Percentiles rank a stretch among this genome's conserved stretches.
Conservation (phyloP, 2,797 vertebrate species). For the Falco biarmicus region DNA sequence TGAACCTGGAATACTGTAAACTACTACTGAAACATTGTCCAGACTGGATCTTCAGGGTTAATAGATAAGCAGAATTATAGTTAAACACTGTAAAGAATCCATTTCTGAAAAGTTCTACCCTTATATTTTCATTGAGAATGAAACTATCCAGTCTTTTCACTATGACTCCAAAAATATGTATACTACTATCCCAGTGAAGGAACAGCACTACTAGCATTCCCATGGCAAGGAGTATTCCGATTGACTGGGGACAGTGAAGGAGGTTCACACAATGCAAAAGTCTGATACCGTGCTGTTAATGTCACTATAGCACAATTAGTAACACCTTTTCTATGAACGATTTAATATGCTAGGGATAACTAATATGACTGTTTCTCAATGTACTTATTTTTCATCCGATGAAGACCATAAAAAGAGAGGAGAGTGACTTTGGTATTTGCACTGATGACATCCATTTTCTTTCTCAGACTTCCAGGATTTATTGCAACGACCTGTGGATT, state of each 20-base stretch:
- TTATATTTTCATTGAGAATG: background rate
- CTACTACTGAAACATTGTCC: background rate
- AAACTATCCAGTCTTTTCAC: background rate
- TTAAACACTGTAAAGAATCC: constrained; percentile 9
- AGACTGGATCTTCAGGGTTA: background rate
- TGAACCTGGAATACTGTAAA: constrained; percentile 3
- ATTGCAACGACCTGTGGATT: background rate
- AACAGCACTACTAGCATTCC: background rate
- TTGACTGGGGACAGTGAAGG: background rate
- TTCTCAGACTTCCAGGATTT: background rate
- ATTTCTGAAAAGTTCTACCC: background rate
- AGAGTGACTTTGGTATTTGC: background rate
- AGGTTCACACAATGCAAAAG: background rate
- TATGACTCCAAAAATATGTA: background rate
- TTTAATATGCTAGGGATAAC: background rate
- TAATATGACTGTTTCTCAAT: background rate
- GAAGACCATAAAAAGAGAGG: background rate
- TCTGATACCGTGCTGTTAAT: background rate
- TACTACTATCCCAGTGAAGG: background rate
- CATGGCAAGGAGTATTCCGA: background rate
- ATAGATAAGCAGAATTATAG: background rate
- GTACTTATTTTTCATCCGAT: background rate
- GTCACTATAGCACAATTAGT: background rate
- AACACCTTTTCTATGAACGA: background rate
- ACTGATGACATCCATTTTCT: background rate